phyloP scores from a whole-genome alignment of 2,888 invertebrate species.

The Dugesia japonica region DNA sequence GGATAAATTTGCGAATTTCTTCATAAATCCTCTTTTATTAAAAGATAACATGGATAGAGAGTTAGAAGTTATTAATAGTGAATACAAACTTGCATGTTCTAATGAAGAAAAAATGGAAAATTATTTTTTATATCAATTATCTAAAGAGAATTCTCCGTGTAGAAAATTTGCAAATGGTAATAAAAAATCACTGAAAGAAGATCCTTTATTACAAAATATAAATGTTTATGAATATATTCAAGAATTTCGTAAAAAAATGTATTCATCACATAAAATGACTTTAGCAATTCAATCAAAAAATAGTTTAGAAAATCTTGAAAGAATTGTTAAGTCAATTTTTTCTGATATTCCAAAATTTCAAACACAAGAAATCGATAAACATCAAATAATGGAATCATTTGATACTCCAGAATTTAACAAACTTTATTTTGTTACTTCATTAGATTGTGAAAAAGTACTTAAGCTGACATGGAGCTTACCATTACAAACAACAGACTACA shows the following conservation, averaged over 20 bases:
- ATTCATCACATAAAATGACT: constrained; percentile 73
- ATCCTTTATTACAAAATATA: constrained; percentile 39
- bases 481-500: too few relatives aligned
- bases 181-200: constrained; percentile 39
- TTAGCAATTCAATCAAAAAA: constrained; percentile 58
- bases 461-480: too few relatives aligned
- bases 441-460: too few relatives aligned
- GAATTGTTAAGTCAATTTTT: too few relatives aligned
- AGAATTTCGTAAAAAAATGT: constrained; percentile 61
- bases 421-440: too few relatives aligned
- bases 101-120: background rate
- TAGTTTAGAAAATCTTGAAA: constrained; percentile 32
- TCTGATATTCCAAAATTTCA: too few relatives aligned
- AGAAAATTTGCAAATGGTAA: constrained; percentile 38
- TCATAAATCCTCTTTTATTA: constrained; percentile 68
- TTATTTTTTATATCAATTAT: background rate
- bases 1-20: constrained; percentile 73
- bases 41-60: constrained; percentile 70
- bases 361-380: too few relatives aligned
- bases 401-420: too few relatives aligned
- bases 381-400: too few relatives aligned
- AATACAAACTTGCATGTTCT: background rate
- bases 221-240: constrained; percentile 57
- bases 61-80: constrained; percentile 70
- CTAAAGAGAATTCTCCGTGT: too few relatives aligned